phyloP scores from a whole-genome alignment of 2,888 invertebrate species.

The Trissoscelio sp. region DNA sequence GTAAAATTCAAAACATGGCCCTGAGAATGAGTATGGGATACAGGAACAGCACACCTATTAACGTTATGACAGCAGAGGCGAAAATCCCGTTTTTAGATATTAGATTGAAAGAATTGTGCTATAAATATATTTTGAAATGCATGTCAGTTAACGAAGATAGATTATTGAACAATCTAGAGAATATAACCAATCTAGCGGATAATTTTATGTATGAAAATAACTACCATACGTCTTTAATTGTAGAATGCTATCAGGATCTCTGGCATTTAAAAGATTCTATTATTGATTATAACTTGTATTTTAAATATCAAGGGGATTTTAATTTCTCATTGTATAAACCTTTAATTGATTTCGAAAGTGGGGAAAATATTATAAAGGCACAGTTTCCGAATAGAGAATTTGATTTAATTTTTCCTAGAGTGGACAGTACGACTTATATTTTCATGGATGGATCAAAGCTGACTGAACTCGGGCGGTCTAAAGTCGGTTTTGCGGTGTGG shows the following conservation, averaged over 20 bases:
- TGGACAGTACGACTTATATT: not conserved
- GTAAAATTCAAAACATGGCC: not conserved
- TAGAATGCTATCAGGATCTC: constrained; percentile 18
- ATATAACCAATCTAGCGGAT: not conserved
- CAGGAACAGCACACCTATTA: constrained; percentile 51
- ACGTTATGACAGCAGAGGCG: constrained; percentile 46
- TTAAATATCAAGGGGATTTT: not conserved
- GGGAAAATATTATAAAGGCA: not conserved
- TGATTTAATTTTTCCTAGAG: not conserved
- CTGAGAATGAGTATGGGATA: constrained; percentile 52
- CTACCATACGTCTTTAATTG: constrained; percentile 21
- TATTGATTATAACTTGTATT: not conserved
- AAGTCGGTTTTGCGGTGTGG: too few relatives aligned
- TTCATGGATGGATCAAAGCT: not conserved
- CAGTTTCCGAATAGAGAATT: not conserved
- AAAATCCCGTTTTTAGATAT: constrained; percentile 33
- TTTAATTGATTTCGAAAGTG: too few relatives aligned
- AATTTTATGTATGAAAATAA: constrained; percentile 36
- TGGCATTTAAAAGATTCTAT: constrained; percentile 31
- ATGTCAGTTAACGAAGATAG: not conserved
- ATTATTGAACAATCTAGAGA: constrained; percentile 3
- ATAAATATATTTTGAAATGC: not conserved
- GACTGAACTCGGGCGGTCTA: too few relatives aligned
- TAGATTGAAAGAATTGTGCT: constrained; percentile 33
- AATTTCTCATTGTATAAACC: too few relatives aligned